Evolutionary conservation across 2,888 invertebrate genomes (phyloP), one percentile per base, ranked within the genome.

Genomic region (Drosophila crucigera): DNA sequence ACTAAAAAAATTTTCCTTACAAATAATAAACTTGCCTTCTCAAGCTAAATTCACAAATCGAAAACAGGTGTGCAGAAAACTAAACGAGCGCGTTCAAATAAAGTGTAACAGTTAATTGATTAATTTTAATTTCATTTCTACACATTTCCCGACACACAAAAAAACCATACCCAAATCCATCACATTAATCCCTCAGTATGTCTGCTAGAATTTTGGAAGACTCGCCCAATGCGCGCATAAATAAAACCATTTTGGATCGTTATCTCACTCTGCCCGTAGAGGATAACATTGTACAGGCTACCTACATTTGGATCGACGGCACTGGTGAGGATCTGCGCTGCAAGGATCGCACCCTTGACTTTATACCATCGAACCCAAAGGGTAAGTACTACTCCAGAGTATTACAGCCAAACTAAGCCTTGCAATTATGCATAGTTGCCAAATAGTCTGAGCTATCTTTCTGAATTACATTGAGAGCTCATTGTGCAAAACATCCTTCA

Each of bases 221-320:
- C 91, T 97, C 97, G 82, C 97, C 97, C 47, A 97, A 97, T 93
- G 97, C 97, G 83, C 96, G 95, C 79, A 94, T 97, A 67, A 96
- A 97, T 86, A 97, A 97, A 94, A 95, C 95, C 54, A 94, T 97
- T 60, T 93, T 97, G 76, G 94, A 94, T 76, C 95, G 96, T 68
- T 98, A 97, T 93, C 94, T 97, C 92, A 95, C 95, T 81, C 94
- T 98, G 80, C 97, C 97, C 0, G 94, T 97, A 73, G 96, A 97
- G 11, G 96, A 95, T 35, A 95, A 97, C 88, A 95, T 95, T 92
- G 95, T 97, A 64, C 96, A 97, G 92, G 98, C 97, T 50, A 97
- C 97, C 61, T 99, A 99, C 94, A 95, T 98, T 65, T 99, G 98
- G 98, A 97, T 99, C 88, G 98, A 99, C 92, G 98, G 98, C 35